Evolutionary conservation across 2,113 vertebrate species (phyloP).

Genomic region (Nibea albiflora): DNA sequence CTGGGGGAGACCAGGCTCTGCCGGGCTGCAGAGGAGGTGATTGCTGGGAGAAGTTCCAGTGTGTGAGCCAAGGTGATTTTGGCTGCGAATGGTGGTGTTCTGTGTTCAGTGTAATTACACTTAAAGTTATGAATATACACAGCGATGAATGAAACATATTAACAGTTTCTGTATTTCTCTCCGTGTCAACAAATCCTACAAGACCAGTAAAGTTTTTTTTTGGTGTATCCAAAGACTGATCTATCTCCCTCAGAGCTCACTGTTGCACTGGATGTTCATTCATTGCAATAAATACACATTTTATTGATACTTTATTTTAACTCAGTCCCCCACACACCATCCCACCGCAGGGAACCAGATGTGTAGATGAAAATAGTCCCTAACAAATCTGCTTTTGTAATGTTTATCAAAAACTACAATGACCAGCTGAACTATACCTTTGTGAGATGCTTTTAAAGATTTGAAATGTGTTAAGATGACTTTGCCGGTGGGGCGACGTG

Average conservation of each 20-base stretch:
- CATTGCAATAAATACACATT: background rate
- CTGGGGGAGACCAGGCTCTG: slow-evolving; percentile 10
- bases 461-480: background rate
- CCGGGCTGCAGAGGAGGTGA: background rate
- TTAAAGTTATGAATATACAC: background rate
- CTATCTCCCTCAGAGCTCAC: background rate
- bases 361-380: background rate
- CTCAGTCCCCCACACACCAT: background rate
- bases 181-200: background rate
- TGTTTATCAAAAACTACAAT: background rate
- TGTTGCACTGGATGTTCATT: background rate
- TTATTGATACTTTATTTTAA: background rate
- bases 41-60: slow-evolving; percentile 3
- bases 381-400: background rate
- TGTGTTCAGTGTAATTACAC: background rate
- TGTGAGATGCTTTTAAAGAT: background rate
- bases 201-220: background rate
- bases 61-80: slow-evolving; percentile 12
- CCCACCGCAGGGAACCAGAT: background rate
- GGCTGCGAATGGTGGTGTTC: slow-evolving; percentile 6
- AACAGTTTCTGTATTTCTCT: background rate
- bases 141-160: background rate
- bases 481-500: background rate
- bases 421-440: background rate
- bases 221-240: background rate